Evolutionary conservation across 2,113 vertebrate genomes (phyloP), one percentile per base, ranked within the genome.

Genomic region (Myiagra hebetior): DNA sequence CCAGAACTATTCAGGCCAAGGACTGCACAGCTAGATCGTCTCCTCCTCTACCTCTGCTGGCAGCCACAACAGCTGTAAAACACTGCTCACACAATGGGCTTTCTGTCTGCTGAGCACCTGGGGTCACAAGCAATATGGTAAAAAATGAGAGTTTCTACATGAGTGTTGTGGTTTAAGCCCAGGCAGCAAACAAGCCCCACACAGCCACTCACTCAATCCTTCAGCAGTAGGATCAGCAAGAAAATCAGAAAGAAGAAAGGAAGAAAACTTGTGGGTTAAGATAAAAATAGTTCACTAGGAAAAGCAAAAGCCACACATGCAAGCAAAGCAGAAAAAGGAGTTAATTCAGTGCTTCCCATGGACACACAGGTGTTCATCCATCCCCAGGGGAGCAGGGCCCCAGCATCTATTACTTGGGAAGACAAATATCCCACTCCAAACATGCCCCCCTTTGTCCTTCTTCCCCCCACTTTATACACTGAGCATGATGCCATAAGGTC

Each of bases 361-460:
- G 60, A 9, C 28, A 52, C 6, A 11, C 8, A 60, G 19, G 33
- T 39, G 19, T 39, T 30, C 53, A 89, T 23, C 13, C n/a, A n/a
- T 17, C 39, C 28, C 28, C 39, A 68, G 44, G 27, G 44, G 28
- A 68, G 53, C 15, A 67, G 44, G 31, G 67, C 31, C 18, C 13
- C 6, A 8, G 11, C 68, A 52, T 10, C 16, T 10, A 4, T n/a
- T 39, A n/a, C 30, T 41, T 12, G 13, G n/a, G 30, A 82, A 60
- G 16, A n/a, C n/a, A 75, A 52, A 59, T 0, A 0, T 8, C 23
- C n/a, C 27, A 30, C 13, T 21, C 19, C 33, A 39, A 53, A 67
- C 1, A 6, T 46, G 4, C 7, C 5, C 9, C 27, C 7, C n/a
- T 41, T 41, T 21, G 13, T 68, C 39, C 24, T 60, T 47, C 24